phyloP scores from a whole-genome alignment of 2,888 invertebrate species.

The Andrena camellia region DNA sequence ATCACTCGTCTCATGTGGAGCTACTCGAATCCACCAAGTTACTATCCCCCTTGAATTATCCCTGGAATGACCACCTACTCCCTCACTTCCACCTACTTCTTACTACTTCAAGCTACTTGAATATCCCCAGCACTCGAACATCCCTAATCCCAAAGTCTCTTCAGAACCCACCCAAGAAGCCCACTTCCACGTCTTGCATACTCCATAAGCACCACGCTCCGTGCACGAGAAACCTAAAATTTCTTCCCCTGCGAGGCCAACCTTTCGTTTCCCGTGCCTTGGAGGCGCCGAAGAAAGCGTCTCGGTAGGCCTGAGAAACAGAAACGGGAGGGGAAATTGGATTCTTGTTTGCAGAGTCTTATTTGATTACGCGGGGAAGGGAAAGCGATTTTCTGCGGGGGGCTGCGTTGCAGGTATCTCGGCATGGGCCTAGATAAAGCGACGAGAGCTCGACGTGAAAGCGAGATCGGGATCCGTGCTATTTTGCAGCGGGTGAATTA shows the following conservation, averaged over 20 bases:
- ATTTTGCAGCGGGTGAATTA: constrained; percentile 40
- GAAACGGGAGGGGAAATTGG: constrained; percentile 58
- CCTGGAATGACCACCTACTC: too few species aligned
- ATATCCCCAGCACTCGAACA: too few species aligned
- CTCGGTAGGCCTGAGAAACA: constrained; percentile 15
- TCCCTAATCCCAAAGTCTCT: not conserved
- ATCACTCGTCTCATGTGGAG: too few species aligned
- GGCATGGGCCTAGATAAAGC: constrained; percentile 18
- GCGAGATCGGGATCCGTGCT: constrained; percentile 41
- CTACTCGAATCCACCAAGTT: too few species aligned
- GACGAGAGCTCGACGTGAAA: constrained; percentile 23
- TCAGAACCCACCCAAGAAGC: not conserved
- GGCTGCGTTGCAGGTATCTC: constrained; percentile 42
- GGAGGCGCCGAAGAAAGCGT: constrained; percentile 36
- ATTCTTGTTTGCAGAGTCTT: constrained; percentile 69
- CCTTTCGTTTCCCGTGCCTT: constrained; percentile 23
- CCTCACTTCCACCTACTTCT: too few species aligned
- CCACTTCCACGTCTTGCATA: not conserved
- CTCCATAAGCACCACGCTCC: constrained; percentile 6
- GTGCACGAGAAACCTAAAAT: constrained; percentile 11
- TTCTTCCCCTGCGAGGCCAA: not conserved
- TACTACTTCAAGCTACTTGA: too few species aligned
- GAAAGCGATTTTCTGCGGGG: constrained; percentile 60
- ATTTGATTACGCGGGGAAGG: constrained; percentile 60
- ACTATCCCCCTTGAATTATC: too few species aligned